A percentile compares a stretch with the other conserved stretches of the same genome.
Conservation (phyloP, 92 coral and sea anemone genomes). For the Diadumene lineata region DNA sequence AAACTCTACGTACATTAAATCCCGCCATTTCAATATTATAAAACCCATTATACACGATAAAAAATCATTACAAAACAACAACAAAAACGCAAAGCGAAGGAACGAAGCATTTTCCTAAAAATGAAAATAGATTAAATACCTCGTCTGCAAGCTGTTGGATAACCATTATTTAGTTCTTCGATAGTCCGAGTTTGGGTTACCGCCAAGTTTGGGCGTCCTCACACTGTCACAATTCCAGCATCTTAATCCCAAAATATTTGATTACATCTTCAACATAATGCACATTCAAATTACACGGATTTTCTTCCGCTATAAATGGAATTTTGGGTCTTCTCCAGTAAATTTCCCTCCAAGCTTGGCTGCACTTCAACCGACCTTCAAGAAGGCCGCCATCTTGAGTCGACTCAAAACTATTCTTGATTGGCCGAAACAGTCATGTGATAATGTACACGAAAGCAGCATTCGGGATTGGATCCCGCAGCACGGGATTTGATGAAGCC, state of each 20-base stretch:
- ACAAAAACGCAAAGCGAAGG: neutral
- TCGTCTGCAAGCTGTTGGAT: constrained; percentile 96
- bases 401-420: constrained; percentile 35
- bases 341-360: constrained; percentile 37
- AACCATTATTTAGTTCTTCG: constrained; percentile 63
- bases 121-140: constrained; percentile 49
- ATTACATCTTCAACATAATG: constrained; percentile 1
- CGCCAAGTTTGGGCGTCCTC: constrained; percentile 16
- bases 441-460: constrained; percentile 15
- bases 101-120: neutral
- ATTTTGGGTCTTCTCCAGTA: neutral
- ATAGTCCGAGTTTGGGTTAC: constrained; percentile 1
- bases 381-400: constrained; percentile 91
- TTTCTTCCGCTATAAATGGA: constrained; percentile 6
- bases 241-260: neutral
- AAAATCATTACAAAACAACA: neutral
- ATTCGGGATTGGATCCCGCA: neutral
- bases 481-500: neutral
- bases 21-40: neutral
- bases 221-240: constrained; percentile 16
- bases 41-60: neutral
- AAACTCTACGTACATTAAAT: neutral
- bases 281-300: neutral
- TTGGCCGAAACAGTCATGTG: constrained; percentile 74
- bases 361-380: constrained; percentile 67